phyloP scores from a whole-genome alignment of 2,797 vertebrate genomes.

The Onychomys arenicola region DNA sequence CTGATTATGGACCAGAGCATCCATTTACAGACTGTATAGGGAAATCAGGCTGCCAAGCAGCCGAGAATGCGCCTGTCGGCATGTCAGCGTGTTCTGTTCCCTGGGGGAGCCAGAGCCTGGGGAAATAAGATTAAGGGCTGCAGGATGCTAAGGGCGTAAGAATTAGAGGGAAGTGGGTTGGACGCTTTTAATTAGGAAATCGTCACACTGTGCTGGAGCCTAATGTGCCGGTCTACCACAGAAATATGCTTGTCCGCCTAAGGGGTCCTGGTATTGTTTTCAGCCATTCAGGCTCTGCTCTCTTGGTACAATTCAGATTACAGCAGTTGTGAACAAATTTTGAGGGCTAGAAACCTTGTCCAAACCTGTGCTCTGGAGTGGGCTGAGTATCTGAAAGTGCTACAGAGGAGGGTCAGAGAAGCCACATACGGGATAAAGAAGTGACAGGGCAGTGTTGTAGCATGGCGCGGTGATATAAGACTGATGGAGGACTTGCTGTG shows the following conservation, averaged over 20 bases:
- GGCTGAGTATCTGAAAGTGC: not conserved
- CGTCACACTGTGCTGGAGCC: not conserved
- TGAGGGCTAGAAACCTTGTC: not conserved
- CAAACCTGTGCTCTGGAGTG: not conserved
- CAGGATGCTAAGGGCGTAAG: constrained; percentile 52
- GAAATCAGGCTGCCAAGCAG: constrained; percentile 72
- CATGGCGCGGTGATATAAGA: not conserved
- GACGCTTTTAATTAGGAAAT: constrained; percentile 49
- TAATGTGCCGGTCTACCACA: not conserved
- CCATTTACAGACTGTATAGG: constrained; percentile 62
- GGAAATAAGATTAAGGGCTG: constrained; percentile 63
- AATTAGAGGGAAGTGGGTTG: constrained; percentile 44
- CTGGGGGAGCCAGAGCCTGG: constrained; percentile 35
- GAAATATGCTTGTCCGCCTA: not conserved
- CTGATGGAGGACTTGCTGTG: not conserved
- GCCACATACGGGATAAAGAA: not conserved
- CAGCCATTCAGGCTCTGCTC: not conserved
- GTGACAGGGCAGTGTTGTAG: not conserved
- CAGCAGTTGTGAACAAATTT: not conserved
- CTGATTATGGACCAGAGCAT: constrained; percentile 64
- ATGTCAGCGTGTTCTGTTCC: constrained; percentile 64
- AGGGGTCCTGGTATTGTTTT: not conserved
- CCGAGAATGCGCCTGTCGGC: constrained; percentile 34
- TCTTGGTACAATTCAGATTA: not conserved
- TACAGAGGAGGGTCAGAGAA: not conserved